Evolutionary conservation across 2,113 vertebrate species (phyloP).

Genomic region (Cercopithecus mona): DNA sequence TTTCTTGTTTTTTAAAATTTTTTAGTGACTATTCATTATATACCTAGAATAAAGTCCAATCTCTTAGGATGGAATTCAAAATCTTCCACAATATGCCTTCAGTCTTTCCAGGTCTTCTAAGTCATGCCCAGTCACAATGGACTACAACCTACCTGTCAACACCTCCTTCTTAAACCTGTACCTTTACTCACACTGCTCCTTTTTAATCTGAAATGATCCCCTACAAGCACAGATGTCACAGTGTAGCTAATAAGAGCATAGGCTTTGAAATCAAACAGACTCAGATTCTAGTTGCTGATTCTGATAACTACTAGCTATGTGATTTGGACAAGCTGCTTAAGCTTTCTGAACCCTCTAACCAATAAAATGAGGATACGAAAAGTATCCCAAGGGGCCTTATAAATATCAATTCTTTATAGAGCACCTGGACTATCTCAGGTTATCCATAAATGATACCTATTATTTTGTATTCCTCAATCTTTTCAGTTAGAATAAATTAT

Average conservation of each 20-base stretch:
- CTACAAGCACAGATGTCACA: neutral
- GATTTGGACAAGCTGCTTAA: neutral
- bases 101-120: neutral
- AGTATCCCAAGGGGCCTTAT: neutral
- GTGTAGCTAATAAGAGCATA: neutral
- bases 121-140: neutral
- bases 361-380: neutral
- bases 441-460: neutral
- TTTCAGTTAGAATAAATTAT: constrained; percentile 23
- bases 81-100: neutral
- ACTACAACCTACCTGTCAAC: neutral
- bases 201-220: neutral
- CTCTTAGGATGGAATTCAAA: neutral
- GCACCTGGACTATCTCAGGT: neutral
- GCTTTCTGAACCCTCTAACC: neutral
- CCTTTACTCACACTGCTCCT: neutral
- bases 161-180: neutral
- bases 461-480: neutral
- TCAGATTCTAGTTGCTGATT: neutral
- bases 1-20: neutral
- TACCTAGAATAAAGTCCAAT: neutral
- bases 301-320: neutral
- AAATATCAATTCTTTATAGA: constrained; percentile 19
- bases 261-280: constrained; percentile 24
- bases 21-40: neutral